Base-by-base conservation (phyloP, 2,113 vertebrate species). In the Colius striatus region DNA sequence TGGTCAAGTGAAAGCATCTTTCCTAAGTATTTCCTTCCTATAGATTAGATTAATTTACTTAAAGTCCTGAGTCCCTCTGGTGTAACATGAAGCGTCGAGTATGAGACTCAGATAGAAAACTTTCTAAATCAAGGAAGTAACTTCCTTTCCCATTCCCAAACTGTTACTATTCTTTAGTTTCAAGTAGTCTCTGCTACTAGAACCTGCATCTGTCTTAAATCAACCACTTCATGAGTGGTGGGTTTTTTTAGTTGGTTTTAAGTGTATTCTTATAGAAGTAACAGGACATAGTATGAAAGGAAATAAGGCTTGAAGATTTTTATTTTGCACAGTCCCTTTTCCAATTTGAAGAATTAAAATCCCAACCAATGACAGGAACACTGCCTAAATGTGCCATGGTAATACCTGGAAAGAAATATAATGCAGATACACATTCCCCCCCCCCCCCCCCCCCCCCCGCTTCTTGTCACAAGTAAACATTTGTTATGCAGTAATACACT, bases 201-300 rank as follows among this genome's bases (percentile, higher is more conserved):
- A 94, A 81, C 32, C 50, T 54, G 84, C 93, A 95, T 89, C 87
- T 94, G 87, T n/a, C 29, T 95, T 94, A 85, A 90, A 90, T 94
- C 72, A 90, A 45, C 63, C 66, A 11, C 94, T 93, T 91, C 65
- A 94, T 89, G 87, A 61, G 76, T 68, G 89, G 81, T 58, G 3
- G 30, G 9, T 11, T 80, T 73, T 92, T 94, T 72, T 16, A 50
- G 61, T 86, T 80, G n/a, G 61, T 61, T 95, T 91, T 91, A 34
- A 22, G 61, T 90, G 88, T 86, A 80, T 66, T 92, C n/a, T 54
- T 61, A 70, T 14, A 62, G n/a, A 86, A 43, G 38, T 36, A 80
- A 62, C 17, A 34, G 65, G 53, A 90, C 82, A 77, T 10, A 63
- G 50, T 81, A 76, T 78, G 76, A 91, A 91, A 92, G 60, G 27